phyloP scores from a whole-genome alignment of 1,140 invertebrate species.

The Amphibalanus amphitrite region DNA sequence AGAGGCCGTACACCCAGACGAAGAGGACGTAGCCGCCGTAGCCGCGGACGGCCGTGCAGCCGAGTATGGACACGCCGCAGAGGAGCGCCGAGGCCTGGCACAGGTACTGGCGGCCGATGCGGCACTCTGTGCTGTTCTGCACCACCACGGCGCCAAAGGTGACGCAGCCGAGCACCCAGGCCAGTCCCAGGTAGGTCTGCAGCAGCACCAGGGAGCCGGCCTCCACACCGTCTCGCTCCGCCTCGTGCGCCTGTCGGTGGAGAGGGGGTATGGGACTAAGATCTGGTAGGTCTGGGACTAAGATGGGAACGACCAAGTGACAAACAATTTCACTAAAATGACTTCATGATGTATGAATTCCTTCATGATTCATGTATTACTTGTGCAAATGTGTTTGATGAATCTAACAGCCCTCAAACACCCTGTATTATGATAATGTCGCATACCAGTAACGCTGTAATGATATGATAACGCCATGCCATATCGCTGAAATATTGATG shows the following conservation, averaged over 20 bases:
- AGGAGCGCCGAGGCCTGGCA: slow-evolving; percentile 56
- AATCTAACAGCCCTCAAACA: too few relatives aligned
- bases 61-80: slow-evolving; percentile 57
- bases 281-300: not conserved
- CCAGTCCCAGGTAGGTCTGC: slow-evolving; percentile 59
- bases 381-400: too few relatives aligned
- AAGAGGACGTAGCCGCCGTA: slow-evolving; percentile 29
- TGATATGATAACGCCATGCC: too few relatives aligned
- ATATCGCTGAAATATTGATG: too few relatives aligned
- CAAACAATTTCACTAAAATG: slow-evolving; percentile 1
- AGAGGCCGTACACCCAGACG: slow-evolving; percentile 30
- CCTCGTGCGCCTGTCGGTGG: slow-evolving; percentile 55
- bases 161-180: slow-evolving; percentile 60
- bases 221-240: slow-evolving; percentile 38
- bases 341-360: too few relatives aligned
- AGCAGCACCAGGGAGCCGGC: slow-evolving; percentile 46
- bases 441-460: too few relatives aligned
- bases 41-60: slow-evolving; percentile 50
- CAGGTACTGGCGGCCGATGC: slow-evolving; percentile 67
- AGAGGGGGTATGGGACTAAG: slow-evolving; percentile 10
- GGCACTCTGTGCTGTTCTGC: slow-evolving; percentile 61
- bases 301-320: not conserved
- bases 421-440: too few relatives aligned
- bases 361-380: too few relatives aligned
- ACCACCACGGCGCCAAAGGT: slow-evolving; percentile 64